Base-by-base conservation (phyloP, 2,888 invertebrate species). In the Eupithecia tripunctaria region DNA sequence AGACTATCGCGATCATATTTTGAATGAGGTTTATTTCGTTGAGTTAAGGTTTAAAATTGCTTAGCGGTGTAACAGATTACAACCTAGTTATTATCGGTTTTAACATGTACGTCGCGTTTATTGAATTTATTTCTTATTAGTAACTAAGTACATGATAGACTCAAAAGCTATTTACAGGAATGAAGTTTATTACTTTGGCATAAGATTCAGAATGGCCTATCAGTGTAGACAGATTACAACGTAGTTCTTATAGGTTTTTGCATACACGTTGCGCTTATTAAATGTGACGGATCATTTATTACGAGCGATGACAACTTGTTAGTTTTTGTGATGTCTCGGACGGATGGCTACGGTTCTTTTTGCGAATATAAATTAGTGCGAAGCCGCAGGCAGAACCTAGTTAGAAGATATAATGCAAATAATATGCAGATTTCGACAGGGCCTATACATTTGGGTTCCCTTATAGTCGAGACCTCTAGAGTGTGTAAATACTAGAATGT, bases 221-320 rank as follows among this genome's bases (percentile, higher is more conserved):
- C 70, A 21, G 15, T 59, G 25, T 43, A 51, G n/a, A 51, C 51
- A 51, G 51, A 21, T 21, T 8, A 51, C 8, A 51, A 51, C 21
- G 51, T 51, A 21, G 51, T 38, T 41, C 25, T 12, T n/a, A 38
- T 7, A n/a, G 15, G 65, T 74, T 76, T 72, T 75, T 76, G 73
- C 76, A 18, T 27, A 29, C 15, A 29, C 29, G 10, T 60, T 1
- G 25, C 29, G 60, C 18, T 60, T 29, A 79, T 77, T 74, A 73
- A 70, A 72, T 73, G 72, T 75, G 56, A 72, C 70, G 43, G 74
- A 59, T 74, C 73, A 71, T 76, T 76, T 72, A 69, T 72, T 21
- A 27, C 10, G 67, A 32, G 70, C 32, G 73, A 73, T 75, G 76
- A 73, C 72, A 73, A 69, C 68, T 62, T 70, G 67, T 64, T 68